phyloP scores from a whole-genome alignment of 1,140 invertebrate genomes.

The Andricus grossulariae region DNA sequence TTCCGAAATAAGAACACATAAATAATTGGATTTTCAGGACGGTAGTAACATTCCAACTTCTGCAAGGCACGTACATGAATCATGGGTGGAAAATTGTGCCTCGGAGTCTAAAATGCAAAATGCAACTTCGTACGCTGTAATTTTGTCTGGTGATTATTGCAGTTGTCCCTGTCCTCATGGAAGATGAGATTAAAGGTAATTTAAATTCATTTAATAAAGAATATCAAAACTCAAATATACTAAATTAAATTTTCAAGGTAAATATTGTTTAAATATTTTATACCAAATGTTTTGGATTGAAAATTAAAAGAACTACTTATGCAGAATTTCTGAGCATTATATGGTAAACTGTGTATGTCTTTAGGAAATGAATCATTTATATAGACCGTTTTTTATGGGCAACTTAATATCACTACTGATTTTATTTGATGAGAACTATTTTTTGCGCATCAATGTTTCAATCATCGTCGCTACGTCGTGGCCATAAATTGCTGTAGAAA shows the following conservation, averaged over 20 bases:
- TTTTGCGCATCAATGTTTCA: background rate
- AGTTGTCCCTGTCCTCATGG: conserved; percentile 59
- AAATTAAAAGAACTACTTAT: no score
- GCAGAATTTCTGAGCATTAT: background rate
- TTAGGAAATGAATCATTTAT: background rate
- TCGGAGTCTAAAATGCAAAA: conserved; percentile 44
- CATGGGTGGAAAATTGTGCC: conserved; percentile 61
- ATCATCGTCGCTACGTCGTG: background rate
- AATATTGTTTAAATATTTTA: background rate
- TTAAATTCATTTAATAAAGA: conserved; percentile 3
- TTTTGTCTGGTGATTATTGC: conserved; percentile 58
- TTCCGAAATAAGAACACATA: background rate
- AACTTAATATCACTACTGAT: background rate
- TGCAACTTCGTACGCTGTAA: conserved; percentile 52
- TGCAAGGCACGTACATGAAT: conserved; percentile 62
- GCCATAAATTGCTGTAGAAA: background rate
- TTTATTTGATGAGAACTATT: background rate
- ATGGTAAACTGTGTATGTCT: background rate
- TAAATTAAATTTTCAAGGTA: background rate
- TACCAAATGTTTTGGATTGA: no score
- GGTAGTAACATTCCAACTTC: conserved; percentile 51
- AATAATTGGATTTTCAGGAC: conserved; percentile 52
- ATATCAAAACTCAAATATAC: background rate
- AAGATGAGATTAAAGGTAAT: conserved; percentile 33
- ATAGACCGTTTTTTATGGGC: background rate